Evolutionary conservation across 2,888 invertebrate genomes (phyloP).

Genomic region (Saturnia japonica): DNA sequence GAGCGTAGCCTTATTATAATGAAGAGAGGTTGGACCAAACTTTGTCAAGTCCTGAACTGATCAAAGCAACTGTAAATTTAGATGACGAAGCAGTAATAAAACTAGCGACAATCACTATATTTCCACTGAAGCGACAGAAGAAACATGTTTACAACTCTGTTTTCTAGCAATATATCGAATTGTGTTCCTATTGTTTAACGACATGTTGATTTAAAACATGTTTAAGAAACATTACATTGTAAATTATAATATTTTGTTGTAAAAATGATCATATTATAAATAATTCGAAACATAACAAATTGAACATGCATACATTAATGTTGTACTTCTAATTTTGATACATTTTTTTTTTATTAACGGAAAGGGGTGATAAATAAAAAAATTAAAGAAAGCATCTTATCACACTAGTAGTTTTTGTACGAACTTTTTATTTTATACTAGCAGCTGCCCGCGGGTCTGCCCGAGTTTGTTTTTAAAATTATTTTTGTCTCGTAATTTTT

Average conservation of each 20-base stretch:
- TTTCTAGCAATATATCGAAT: background rate
- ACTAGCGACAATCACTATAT: background rate
- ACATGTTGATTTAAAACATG: constrained; percentile 1
- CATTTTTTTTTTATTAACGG: background rate
- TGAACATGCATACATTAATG: background rate
- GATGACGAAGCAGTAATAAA: background rate
- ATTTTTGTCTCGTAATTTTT: no score
- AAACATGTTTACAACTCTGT: background rate
- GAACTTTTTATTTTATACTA: background rate
- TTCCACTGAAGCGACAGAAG: background rate
- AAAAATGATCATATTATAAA: background rate
- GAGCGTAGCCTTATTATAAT: background rate
- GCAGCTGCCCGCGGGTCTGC: no score
- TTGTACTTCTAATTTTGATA: background rate
- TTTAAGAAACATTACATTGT: background rate
- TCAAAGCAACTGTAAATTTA: background rate
- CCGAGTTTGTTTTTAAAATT: no score
- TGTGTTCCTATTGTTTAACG: background rate
- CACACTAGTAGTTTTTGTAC: background rate
- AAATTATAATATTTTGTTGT: background rate
- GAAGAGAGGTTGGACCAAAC: background rate
- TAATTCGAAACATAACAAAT: background rate
- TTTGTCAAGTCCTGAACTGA: background rate
- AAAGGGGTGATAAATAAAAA: background rate
- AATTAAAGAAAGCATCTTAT: background rate